Evolutionary conservation across 2,113 vertebrate genomes (phyloP).

Genomic region (Thunnus maccoyii): DNA sequence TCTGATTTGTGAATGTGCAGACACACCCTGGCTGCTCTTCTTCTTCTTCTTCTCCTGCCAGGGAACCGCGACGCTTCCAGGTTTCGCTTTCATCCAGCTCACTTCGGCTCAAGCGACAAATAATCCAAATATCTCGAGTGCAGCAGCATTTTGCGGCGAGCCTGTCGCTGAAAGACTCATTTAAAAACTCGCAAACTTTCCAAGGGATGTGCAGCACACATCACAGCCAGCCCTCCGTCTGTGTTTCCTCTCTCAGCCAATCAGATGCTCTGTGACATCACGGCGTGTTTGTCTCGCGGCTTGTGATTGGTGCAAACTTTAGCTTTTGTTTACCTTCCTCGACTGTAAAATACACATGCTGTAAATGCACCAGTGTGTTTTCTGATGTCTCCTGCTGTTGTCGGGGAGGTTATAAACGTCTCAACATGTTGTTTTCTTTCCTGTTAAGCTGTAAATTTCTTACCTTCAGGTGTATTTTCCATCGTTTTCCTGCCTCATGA

Average conservation of each 20-base stretch:
- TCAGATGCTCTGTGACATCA: background rate
- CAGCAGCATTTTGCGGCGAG: background rate
- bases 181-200: slow-evolving; percentile 19
- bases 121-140: background rate
- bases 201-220: background rate
- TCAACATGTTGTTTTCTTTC: background rate
- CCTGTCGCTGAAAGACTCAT: background rate
- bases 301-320: background rate
- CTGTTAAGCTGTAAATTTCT: background rate
- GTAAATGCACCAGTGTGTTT: background rate
- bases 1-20: background rate
- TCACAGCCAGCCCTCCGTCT: background rate
- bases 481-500: background rate
- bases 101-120: fast-evolving
- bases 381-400: no score
- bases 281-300: fast-evolving
- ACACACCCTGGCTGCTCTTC: background rate
- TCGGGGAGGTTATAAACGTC: no score
- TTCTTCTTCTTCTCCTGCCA: background rate
- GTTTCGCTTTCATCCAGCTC: background rate
- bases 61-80: background rate
- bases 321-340: slow-evolving; percentile 21
- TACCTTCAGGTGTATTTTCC: no score
- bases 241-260: slow-evolving; percentile 23
- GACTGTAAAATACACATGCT: background rate